Percentiles rank a stretch among this genome's conserved stretches.
Conservation (phyloP, 2,888 invertebrate species). For the Calliopum simillimum region DNA sequence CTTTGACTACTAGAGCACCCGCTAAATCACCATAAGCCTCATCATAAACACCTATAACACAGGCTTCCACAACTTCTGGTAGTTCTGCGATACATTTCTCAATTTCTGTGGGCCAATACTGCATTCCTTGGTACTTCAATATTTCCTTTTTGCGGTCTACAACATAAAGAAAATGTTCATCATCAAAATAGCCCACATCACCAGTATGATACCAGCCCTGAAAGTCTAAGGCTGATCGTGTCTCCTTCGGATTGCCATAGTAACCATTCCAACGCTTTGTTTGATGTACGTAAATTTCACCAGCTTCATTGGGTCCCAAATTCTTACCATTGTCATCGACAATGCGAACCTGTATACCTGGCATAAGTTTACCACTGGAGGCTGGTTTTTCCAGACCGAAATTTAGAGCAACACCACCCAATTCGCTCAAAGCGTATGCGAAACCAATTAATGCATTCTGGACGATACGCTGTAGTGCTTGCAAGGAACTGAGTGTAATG, state of each 20-base stretch:
- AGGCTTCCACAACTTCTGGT: no score
- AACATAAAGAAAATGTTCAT: constrained; percentile 55
- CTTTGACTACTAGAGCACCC: no score
- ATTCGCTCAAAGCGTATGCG: constrained; percentile 56
- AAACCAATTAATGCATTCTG: constrained; percentile 48
- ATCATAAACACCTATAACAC: no score
- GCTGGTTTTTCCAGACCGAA: constrained; percentile 40
- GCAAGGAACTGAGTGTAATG: constrained; percentile 46
- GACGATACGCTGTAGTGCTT: constrained; percentile 50
- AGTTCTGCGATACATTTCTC: no score
- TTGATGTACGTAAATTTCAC: no score
- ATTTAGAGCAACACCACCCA: constrained; percentile 42
- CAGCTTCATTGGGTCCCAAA: no score
- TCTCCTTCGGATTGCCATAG: constrained; percentile 50
- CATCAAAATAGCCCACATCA: constrained; percentile 61
- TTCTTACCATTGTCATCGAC: no score
- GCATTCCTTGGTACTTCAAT: constrained; percentile 55
- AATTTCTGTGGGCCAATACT: no score
- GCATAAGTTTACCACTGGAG: no score
- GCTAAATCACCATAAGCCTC: no score
- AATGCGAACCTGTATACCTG: no score
- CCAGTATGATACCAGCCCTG: constrained; percentile 60
- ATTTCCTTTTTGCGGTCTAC: constrained; percentile 60
- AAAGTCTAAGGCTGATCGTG: constrained; percentile 50
- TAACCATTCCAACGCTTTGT: constrained; percentile 55